Base-by-base conservation (phyloP, 2,797 vertebrate species). In the Columba guinea region DNA sequence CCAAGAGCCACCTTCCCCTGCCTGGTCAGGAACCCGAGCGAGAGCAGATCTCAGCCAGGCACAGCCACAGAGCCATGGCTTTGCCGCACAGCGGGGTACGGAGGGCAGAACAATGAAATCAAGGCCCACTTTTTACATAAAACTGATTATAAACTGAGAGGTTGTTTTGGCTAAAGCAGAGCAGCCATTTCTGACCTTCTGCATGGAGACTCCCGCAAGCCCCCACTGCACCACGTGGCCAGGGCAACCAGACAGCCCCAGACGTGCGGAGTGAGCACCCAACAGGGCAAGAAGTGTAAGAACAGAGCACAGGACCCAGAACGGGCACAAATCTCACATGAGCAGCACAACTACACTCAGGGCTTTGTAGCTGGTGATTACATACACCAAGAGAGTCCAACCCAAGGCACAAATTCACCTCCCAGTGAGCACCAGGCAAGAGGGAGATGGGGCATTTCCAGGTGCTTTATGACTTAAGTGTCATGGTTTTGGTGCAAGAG, bases 31-130 rank as follows among this genome's bases (percentile, higher is more conserved):
- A 71, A n/a, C 27, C 64, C 4, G 37, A 32, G 37, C 0, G 1
- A 34, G 48, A 44, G n/a, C 18, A 17, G 58, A 27, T 3, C 82
- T 71, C 82, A 48, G 71, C 51, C 34, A 4, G 5, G 34, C 62
- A 8, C 2, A 0, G 86, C 26, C 14, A 21, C 20, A 21, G 49
- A 48, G 58, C 37, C 22, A 7, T 41, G 2, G 41, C 14, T 49
- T 35, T 9, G 28, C 35, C 35, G 15, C 23, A 5, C 3, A 5
- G 23, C 3, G 2, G 0, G 18, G 59, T 51, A 37, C 0, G 0
- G 46, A 51, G 39, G 44, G 35, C 48, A 22, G 16, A 11, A 52
- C 49, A 21, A 19, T 2, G 1, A 37, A 46, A 75, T 12, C 48
- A 26, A 5, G 2, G 55, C 48, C 74, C n/a, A 21, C 76, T 30